Base-by-base conservation (phyloP, 2,888 invertebrate genomes). In the Tridacna gigas region DNA sequence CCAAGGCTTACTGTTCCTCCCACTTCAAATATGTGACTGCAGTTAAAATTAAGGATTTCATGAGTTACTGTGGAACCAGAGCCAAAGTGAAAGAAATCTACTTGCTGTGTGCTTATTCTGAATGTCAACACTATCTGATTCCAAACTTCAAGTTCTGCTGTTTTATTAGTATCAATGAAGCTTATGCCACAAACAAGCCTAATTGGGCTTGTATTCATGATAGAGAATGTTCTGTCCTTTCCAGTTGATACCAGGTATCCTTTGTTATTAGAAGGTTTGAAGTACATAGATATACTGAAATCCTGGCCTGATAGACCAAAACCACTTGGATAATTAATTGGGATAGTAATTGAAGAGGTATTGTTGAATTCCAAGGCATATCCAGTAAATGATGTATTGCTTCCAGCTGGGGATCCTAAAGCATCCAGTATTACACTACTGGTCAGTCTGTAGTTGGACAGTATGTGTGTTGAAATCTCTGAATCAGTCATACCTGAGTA, bases 81-180 rank as follows among this genome's bases (percentile, higher is more conserved):
- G 15, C 82, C 84, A 76, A 89, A 91, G 61, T 90, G 90, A 77
- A 90, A 88, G 1, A 92, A 51, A n/a, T 80, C 78, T 22, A 86
- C 80, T 26, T 80, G 63, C 25, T 75, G 67, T 7, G 74, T 83
- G 47, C 65, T 47, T 63, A 82, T 75, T 69, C 86, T 66, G 73
- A 89, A 89, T 18, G 90, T 89, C 5, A 91, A 37, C 28, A 92
- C 79, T 26, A 92, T 80, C 74, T 92, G 92, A 77, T 91, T 91
- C 91, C 92, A 92, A 12, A 63, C 77, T 82, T 83, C 67, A 9
- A 88, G 63, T 22, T 51, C 51, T 22, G 71, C 71, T 4, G 51
- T 71, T 26, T 12, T 51, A 51, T 74, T 67, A 13, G 86, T 90
- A 13, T 79, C 56, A 7, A 86, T 60, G 74, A 25, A 60, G 3